Percentiles rank a stretch among this genome's conserved stretches.
Evolutionary conservation across 2,113 vertebrate genomes (phyloP).

Genomic region (Zosterops pallidus): DNA sequence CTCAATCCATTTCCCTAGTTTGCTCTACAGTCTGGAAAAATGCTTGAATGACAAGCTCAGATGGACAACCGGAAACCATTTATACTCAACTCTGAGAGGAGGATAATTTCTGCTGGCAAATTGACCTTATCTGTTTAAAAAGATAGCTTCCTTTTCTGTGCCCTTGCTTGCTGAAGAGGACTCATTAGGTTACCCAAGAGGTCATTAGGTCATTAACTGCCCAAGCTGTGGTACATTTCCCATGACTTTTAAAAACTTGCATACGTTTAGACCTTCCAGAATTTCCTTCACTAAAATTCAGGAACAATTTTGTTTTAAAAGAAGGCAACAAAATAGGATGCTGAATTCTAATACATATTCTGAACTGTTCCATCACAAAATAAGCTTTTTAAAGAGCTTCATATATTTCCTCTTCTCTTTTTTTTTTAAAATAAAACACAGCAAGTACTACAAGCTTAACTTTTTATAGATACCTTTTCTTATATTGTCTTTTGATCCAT

Average conservation of each 20-base stretch:
- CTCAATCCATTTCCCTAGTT: not conserved
- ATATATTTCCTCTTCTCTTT: not conserved
- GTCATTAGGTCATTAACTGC: conserved; percentile 36
- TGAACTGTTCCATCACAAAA: not conserved
- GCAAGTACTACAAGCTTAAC: not conserved
- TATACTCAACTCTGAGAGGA: not conserved
- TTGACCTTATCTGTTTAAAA: not conserved
- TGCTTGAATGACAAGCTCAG: not conserved
- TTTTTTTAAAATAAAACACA: not conserved
- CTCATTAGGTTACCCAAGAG: conserved; percentile 24
- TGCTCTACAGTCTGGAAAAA: not conserved
- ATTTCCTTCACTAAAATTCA: not conserved
- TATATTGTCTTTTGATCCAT: not conserved
- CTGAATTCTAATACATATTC: not conserved
- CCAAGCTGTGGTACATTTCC: not conserved
- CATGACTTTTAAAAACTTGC: not conserved
- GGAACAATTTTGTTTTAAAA: not conserved
- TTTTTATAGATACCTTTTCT: not conserved
- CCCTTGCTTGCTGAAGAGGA: not conserved
- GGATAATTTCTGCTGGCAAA: not conserved
- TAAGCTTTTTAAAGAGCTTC: not conserved
- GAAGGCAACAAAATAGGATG: not conserved
- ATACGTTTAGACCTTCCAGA: not conserved
- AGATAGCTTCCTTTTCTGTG: not conserved
- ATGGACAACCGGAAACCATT: not conserved